These are phyloP conservation scores for Drosophila limbata DNA, from an alignment of 2,888 invertebrate species.

Conservation along the genomic window DNA sequence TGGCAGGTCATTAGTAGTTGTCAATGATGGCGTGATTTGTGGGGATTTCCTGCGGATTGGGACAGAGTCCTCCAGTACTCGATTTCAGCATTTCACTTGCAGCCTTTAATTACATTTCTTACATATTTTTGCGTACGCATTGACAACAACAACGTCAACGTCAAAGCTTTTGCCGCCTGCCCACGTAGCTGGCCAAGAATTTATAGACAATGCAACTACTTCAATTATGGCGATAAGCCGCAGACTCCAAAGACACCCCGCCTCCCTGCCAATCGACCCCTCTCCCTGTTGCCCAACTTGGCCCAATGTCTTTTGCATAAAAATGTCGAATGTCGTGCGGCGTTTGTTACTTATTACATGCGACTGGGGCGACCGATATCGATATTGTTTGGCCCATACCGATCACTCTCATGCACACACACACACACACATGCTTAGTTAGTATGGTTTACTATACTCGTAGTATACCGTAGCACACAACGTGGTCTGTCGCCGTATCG, in stretches of 20 bases:
- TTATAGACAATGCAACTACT: conserved; percentile 80
- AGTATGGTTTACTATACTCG: conserved; percentile 12
- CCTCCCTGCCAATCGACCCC: not conserved
- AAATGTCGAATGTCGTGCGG: conserved; percentile 80
- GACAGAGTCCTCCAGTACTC: not conserved
- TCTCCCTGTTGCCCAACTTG: not conserved
- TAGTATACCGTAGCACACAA: conserved; percentile 27
- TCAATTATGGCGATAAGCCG: conserved; percentile 76
- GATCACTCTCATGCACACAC: conserved; percentile 52
- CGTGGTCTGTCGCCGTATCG: conserved; percentile 49
- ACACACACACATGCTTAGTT: conserved; percentile 15
- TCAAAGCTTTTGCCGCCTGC: conserved; percentile 68
- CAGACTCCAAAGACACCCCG: conserved; percentile 16
- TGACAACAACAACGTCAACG: conserved; percentile 60
- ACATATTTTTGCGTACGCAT: conserved; percentile 74
- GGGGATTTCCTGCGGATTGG: conserved; percentile 55
- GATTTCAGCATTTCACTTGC: not conserved
- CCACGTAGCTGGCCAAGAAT: conserved; percentile 76
- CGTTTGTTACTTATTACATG: conserved; percentile 80
- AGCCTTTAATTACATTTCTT: conserved; percentile 68
- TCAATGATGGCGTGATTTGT: conserved; percentile 73
- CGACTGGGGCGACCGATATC: conserved; percentile 65
- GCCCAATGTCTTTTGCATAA: conserved; percentile 71
- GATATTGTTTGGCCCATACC: conserved; percentile 62
- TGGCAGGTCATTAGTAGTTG: conserved; percentile 73